Base-by-base conservation (phyloP, 1,140 invertebrate genomes). In the Antheraea pernyi region DNA sequence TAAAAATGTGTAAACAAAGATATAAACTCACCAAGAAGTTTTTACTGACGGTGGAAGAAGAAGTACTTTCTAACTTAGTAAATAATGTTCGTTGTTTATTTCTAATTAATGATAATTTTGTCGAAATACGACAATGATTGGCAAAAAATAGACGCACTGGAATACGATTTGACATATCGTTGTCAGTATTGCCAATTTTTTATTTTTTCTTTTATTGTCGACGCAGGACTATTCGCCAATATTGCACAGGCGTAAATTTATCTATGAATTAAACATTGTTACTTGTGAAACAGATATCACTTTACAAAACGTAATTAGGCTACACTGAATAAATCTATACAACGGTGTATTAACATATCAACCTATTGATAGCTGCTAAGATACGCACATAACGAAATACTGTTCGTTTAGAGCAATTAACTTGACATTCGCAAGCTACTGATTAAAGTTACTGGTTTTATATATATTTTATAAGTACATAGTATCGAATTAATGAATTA, bases 111-210 rank as follows among this genome's bases (percentile, higher is more conserved):
- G 70, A 71, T 72, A 80, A 80, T 82, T 85, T 89, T 79, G 76
- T 75, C 69, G 71, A 85, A 89, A 86, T 83, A 82, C 82, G 80
- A 84, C 84, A 83, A 85, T 91, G 87, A 91, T 88, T 84, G 59
- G 87, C 86, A 84, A 88, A 88, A 91, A 91, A 83, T 74, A 82
- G 83, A 86, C 85, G 86, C 85, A 88, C 82, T 79, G 80, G 80
- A 81, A 84, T 83, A 75, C 76, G 82, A 79, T 79, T 82, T 89
- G 89, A 88, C 87, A 89, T 89, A 81, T 82, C 69, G 30, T 46
- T 30, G 39, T 0, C 16, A n/a, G 67, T 76, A 59, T 75, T 80
- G 74, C 75, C 72, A 75, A 30, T 46, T 67, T 48, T 19, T 19
- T 19, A 11, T 3, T 65, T 7, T 59, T 22, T 53, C 2, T 53